Conservation (phyloP, 2,797 vertebrate genomes). For the Vespertilio murinus region DNA sequence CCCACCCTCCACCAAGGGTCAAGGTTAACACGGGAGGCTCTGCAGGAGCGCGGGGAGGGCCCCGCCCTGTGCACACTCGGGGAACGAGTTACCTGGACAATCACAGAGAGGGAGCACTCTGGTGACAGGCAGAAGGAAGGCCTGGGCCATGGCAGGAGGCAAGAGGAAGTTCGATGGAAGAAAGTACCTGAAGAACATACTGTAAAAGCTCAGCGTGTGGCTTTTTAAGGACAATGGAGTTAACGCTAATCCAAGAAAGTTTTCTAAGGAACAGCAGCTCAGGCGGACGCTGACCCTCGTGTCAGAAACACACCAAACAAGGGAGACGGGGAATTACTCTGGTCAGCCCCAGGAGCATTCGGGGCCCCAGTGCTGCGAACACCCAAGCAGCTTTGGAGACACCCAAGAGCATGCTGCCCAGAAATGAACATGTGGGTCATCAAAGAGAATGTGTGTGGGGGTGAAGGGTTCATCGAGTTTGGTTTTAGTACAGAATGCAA, state of each 20-base stretch:
- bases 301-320: too few species aligned
- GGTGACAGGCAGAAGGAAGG: neutral
- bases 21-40: neutral
- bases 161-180: slow-evolving; percentile 23
- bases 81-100: neutral
- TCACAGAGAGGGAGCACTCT: neutral
- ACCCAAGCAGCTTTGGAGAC: neutral
- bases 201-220: slow-evolving; percentile 27
- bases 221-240: slow-evolving; percentile 12
- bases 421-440: neutral
- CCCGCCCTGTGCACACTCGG: neutral
- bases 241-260: slow-evolving; percentile 25
- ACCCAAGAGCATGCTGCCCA: neutral
- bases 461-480: neutral
- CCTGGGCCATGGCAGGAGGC: slow-evolving; percentile 56
- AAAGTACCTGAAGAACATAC: slow-evolving; percentile 50
- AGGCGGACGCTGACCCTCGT: neutral
- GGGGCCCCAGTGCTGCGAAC: neutral
- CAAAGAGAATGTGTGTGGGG: neutral
- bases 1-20: neutral
- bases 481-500: neutral
- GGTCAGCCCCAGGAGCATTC: neutral
- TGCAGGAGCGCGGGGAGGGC: neutral
- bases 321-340: neutral
- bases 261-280: neutral